Base-by-base conservation (phyloP, 2,888 invertebrate genomes). In the Andrena chrysosceles region DNA sequence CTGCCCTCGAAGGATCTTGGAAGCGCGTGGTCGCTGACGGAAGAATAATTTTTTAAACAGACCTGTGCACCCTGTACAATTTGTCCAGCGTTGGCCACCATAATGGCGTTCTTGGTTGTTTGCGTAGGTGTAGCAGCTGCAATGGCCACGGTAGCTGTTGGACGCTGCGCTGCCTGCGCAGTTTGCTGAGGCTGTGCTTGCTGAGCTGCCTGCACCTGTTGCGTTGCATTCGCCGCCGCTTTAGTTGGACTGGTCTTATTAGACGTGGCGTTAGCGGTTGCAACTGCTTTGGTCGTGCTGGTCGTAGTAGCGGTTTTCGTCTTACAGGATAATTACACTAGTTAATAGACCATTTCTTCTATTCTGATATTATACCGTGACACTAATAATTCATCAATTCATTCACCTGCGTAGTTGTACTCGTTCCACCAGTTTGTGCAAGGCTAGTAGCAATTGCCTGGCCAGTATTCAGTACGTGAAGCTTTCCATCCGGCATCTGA, bases 401-500 rank as follows among this genome's bases (percentile, higher is more conserved):
- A 63, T 56, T 64, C 79, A 88, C 85, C 69, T 87, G 82, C 13
- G 87, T 85, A 20, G 84, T 73, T 5, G 84, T 77, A 20, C 81
- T 84, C 0, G 85, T 79, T n/a, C 75, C 79, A n/a, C 77, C 59
- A 13, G 75, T 73, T 75, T 86, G 88, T n/a, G 89, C 48, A 31
- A 72, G 63, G 2, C 95, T 95, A 29, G 95, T 93, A 8, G 95
- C 94, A 62, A 96, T 95, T 0, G 93, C 89, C 91, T 96, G 96
- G 7, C 95, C 95, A 10, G 96, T 95, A 93, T 96, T 96, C 49
- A 97, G 95, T 23, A 99, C 96, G 92, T 99, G 98, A 31, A 99
- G 94, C 93, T 98, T 98, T 0, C 99, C 99, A 93, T 99, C 99
- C 0, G 98, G 97, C 96, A 98, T 97, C 93, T 98, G 98, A 60